Evolutionary conservation across 2,797 vertebrate genomes (phyloP), one percentile per base, ranked within the genome.

Genomic region (Limosa lapponica): DNA sequence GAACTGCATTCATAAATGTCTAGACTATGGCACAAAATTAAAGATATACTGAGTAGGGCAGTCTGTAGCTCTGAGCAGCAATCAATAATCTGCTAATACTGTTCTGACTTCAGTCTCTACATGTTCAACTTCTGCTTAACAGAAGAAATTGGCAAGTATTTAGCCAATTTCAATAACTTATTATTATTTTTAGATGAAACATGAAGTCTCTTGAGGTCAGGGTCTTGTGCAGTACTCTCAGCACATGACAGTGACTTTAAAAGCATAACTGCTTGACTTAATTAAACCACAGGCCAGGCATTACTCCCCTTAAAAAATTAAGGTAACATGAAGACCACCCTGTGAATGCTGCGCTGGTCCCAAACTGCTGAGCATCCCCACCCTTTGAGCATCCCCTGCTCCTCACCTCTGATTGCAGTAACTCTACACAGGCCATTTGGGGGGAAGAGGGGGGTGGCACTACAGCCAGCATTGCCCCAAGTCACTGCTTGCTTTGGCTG

Each of bases 241-340:
- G 69, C 39, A 39, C 27, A 73, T 48, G 93, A 89, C 48, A 64
- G 44, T 73, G 52, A 77, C 74, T 94, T 96, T 52, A 90, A 64
- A 96, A 95, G 30, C 28, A 4, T 28, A 73, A 84, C 20, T 52
- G 13, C 20, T 62, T 70, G 55, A 46, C 7, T 66, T 46, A 39
- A 55, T 66, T 84, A 65, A 82, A 72, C 5, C 32, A 48, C 4
- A 74, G 7, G 16, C 34, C 27, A 61, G 20, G 39, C 30, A 27
- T 41, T 44, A 70, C 11, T 65, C 3, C 23, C 20, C 65, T 69
- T 24, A 24, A 13, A 77, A 87, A 85, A 69, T 49, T n/a, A 86
- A 54, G 8, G 30, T 8, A 70, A 19, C 8, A 57, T 6, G 11
- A 84, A 70, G 22, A 77, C 11, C 14, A 69, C 13, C 2, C 22